Base-by-base conservation (phyloP, 2,888 invertebrate genomes). In the Meteorus cinctellus region DNA sequence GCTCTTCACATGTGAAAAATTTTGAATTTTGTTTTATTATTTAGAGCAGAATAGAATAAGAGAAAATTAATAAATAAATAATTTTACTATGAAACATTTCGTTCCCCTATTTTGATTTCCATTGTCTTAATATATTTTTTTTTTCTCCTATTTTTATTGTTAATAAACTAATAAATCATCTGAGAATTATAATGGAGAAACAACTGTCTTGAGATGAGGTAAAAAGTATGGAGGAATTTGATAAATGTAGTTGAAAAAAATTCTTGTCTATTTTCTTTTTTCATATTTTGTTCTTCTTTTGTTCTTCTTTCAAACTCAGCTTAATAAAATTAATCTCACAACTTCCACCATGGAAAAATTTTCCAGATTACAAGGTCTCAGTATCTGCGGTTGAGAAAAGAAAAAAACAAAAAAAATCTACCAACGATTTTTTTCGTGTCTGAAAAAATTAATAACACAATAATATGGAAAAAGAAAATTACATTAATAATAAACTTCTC, bases 181-280 rank as follows among this genome's bases (percentile, higher is more conserved):
- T 19, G n/a, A 48, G 24, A 55, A n/a, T n/a, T 6, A 19, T 19
- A 19, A 55, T 24, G 19, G 48, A 16, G 48, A 48, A 48, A n/a
- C 16, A 48, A 5, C 48, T 5, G n/a, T 48, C 10, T 3, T 45
- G 3, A 45, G 45, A 45, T 45, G 45, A 45, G 12, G 12, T n/a
- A n/a, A n/a, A n/a, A 48, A 48, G n/a, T 3, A 0, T 1, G 4
- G n/a, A 48, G n/a, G n/a, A 48, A n/a, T 48, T 48, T 48, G 48
- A 48, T 16, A 48, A 48, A 48, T 48, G n/a, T 48, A 48, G n/a
- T 48, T n/a, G 48, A n/a, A 24, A 24, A 55, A 55, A 55, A 55
- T 55, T 34, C 24, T 55, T 24, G 24, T 55, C 19, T 24, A 2
- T 55, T 19, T 55, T 24, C 2, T 55, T 19, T 4, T 55, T 55